These are phyloP conservation scores for Galbula dea DNA, from an alignment of 2,113 vertebrate genomes.

Conservation along the genomic window DNA sequence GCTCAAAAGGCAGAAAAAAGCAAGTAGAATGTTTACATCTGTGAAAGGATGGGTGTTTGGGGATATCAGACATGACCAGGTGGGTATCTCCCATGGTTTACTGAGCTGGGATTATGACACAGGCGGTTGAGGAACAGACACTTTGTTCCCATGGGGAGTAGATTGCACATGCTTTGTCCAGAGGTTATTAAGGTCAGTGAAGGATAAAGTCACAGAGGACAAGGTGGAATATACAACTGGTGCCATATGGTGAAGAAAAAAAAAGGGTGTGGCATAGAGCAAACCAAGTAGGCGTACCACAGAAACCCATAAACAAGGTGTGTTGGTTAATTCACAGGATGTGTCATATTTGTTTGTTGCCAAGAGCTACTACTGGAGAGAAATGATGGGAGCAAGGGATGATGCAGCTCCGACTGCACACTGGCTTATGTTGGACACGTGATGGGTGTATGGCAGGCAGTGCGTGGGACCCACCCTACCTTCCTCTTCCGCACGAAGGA, in stretches of 20 bases:
- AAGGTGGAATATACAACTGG: neutral
- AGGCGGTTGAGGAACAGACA: neutral
- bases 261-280: neutral
- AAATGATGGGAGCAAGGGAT: accelerated
- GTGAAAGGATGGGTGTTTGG: neutral
- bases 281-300: neutral
- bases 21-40: neutral
- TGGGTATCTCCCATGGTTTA: neutral
- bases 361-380: neutral
- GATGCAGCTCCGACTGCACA: neutral
- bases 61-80: neutral
- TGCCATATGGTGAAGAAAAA: accelerated
- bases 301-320: neutral
- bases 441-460: accelerated
- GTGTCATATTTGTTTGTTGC: neutral
- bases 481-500: neutral
- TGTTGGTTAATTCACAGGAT: neutral
- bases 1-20: neutral
- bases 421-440: too few species aligned
- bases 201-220: neutral
- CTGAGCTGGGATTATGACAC: neutral
- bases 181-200: neutral
- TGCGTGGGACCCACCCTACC: accelerated
- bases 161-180: too few species aligned
- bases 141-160: accelerated